Evolutionary conservation across 2,888 invertebrate genomes (phyloP).

Genomic region (Tetragonula carbonaria): DNA sequence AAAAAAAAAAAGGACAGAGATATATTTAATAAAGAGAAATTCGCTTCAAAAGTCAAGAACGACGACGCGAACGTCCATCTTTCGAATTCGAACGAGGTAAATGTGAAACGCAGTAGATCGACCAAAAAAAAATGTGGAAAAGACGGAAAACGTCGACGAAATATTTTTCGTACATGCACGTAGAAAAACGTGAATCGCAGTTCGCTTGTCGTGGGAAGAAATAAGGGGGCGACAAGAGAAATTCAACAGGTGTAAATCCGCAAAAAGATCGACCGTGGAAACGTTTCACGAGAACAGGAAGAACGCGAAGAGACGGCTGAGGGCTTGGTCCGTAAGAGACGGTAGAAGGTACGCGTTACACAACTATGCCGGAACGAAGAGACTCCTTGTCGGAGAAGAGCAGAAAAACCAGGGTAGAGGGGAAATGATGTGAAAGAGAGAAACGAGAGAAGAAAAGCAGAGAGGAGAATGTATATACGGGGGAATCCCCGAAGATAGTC

Average conservation of each 20-base stretch:
- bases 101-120: neutral
- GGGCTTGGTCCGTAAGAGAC: constrained; percentile 57
- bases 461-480: constrained; percentile 53
- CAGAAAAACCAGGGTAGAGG: constrained; percentile 46
- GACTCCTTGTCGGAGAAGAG: constrained; percentile 43
- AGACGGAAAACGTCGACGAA: constrained; percentile 4
- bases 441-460: constrained; percentile 43
- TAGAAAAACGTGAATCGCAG: constrained; percentile 53
- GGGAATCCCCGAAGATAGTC: constrained; percentile 77
- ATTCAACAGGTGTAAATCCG: constrained; percentile 83
- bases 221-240: constrained; percentile 73
- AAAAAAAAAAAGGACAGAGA: too few relatives aligned
- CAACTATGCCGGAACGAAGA: constrained; percentile 51
- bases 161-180: constrained; percentile 23
- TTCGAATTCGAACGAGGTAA: neutral
- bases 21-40: neutral
- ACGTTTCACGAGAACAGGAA: constrained; percentile 70
- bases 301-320: constrained; percentile 54
- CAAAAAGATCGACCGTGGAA: constrained; percentile 78
- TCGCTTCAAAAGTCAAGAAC: neutral
- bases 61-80: too few relatives aligned
- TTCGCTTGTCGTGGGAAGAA: constrained; percentile 68
- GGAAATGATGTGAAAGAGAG: constrained; percentile 55
- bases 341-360: constrained; percentile 59
- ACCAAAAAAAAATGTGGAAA: too few relatives aligned